Evolutionary conservation across 2,888 invertebrate genomes (phyloP).

Genomic region (Listrodromus nycthemerus): DNA sequence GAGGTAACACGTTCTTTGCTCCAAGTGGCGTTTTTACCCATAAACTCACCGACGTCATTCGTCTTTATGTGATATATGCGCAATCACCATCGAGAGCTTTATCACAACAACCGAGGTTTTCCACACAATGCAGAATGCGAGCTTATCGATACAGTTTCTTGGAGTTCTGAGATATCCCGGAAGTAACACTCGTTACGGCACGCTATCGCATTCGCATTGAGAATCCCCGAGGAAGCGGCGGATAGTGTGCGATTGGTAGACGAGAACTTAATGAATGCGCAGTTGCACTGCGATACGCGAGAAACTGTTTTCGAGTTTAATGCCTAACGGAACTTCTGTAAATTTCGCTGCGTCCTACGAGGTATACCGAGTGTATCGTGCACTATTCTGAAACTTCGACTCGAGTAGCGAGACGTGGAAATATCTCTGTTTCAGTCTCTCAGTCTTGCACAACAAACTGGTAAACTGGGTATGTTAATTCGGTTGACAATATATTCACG

Average conservation of each 20-base stretch:
- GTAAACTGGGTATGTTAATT: conserved; percentile 59
- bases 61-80: not conserved
- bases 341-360: conserved; percentile 28
- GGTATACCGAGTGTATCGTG: conserved; percentile 5
- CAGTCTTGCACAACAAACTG: conserved; percentile 49
- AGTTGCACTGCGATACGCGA: conserved; percentile 31
- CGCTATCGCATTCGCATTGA: conserved; percentile 38
- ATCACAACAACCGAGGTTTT: not conserved
- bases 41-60: not conserved
- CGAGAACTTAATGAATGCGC: conserved; percentile 55
- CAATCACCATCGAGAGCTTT: not conserved
- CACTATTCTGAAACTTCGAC: conserved; percentile 40
- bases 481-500: conserved; percentile 51
- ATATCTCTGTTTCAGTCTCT: conserved; percentile 42
- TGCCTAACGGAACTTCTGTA: conserved; percentile 60
- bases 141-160: conserved; percentile 39
- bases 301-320: conserved; percentile 44
- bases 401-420: conserved; percentile 41
- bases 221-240: conserved; percentile 46
- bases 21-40: not conserved
- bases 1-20: not conserved
- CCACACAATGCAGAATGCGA: conserved; percentile 15
- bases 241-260: conserved; percentile 45
- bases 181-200: conserved; percentile 57
- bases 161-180: conserved; percentile 47